Evolutionary conservation across 2,888 invertebrate species (phyloP).

Genomic region (Plagodis pulveraria): DNA sequence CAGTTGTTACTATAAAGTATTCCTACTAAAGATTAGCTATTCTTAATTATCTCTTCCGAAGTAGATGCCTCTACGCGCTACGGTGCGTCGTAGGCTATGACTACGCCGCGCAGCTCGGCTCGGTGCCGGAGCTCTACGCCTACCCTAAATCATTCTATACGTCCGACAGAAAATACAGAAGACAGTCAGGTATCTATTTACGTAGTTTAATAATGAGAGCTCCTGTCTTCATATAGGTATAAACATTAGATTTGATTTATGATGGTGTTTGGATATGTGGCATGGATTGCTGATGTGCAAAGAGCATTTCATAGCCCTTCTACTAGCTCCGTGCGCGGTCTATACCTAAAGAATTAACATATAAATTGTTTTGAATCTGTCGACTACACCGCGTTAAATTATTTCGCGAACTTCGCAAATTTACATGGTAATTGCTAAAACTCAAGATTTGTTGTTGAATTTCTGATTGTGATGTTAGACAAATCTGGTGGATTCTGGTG

Average conservation of each 20-base stretch:
- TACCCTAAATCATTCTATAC: too few relatives aligned
- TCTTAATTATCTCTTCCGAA: too few relatives aligned
- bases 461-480: constrained; percentile 77
- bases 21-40: too few relatives aligned
- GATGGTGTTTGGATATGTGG: not conserved
- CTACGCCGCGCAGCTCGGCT: too few relatives aligned
- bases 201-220: too few relatives aligned
- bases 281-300: constrained; percentile 3
- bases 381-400: constrained; percentile 81
- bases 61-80: too few relatives aligned
- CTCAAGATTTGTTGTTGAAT: constrained; percentile 82
- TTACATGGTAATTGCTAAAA: constrained; percentile 84
- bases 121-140: too few relatives aligned
- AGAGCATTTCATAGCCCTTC: constrained; percentile 36
- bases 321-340: constrained; percentile 47
- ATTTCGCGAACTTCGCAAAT: constrained; percentile 83
- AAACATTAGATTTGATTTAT: not conserved
- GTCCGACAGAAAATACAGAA: too few relatives aligned
- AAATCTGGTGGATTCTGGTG: constrained; percentile 54
- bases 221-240: too few relatives aligned
- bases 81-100: too few relatives aligned
- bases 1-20: too few relatives aligned
- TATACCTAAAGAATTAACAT: constrained; percentile 80
- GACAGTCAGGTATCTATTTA: too few relatives aligned
- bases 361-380: constrained; percentile 83